These are phyloP conservation scores for Metallyticus violacea DNA, from an alignment of 2,888 invertebrate species.

Conservation along the genomic window DNA sequence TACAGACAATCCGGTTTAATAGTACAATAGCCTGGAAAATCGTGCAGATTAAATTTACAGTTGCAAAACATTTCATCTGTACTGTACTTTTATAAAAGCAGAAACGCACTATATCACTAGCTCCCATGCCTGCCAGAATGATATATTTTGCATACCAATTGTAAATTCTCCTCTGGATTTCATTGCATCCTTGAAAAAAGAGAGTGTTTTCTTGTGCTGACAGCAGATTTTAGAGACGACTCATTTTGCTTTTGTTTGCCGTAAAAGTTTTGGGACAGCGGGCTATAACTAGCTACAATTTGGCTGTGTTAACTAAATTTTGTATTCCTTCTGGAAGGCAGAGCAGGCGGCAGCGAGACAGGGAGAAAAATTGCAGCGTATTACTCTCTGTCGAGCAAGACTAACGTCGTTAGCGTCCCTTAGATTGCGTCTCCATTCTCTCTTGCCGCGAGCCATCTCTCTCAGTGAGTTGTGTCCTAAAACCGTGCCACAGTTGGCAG, in stretches of 20 bases:
- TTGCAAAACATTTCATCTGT: too few species aligned
- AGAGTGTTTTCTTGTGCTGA: not conserved
- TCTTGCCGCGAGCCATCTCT: not conserved
- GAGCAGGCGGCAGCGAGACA: not conserved
- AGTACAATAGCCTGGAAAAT: too few species aligned
- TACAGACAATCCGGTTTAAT: too few species aligned
- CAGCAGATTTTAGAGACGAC: not conserved
- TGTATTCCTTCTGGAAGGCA: not conserved
- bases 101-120: too few species aligned
- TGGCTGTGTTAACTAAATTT: not conserved
- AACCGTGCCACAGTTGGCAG: not conserved
- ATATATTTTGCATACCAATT: too few species aligned
- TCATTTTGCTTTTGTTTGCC: not conserved
- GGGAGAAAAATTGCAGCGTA: not conserved
- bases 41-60: too few species aligned
- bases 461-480: not conserved
- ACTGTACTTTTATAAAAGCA: too few species aligned
- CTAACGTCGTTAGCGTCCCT: not conserved
- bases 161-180: not conserved
- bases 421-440: not conserved
- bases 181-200: not conserved
- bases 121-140: too few species aligned
- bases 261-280: not conserved
- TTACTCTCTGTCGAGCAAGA: not conserved
- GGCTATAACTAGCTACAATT: not conserved